phyloP scores from a whole-genome alignment of 2,113 vertebrate species.

The Lethenteron camtschaticum region DNA sequence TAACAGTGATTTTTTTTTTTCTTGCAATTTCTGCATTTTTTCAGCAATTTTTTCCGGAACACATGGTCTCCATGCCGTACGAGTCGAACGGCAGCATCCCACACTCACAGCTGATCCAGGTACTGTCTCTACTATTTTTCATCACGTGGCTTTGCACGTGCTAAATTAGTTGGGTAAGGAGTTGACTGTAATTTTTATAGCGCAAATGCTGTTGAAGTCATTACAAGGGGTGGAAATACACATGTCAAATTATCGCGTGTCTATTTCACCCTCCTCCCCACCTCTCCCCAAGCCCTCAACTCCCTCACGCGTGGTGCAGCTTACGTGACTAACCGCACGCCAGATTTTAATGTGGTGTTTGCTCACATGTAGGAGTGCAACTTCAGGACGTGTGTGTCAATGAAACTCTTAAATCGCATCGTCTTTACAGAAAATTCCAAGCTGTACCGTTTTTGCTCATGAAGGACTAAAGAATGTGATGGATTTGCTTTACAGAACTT shows the following conservation, averaged over 20 bases:
- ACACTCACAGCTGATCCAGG: constrained; percentile 76
- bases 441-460: too few relatives aligned
- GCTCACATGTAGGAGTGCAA: too few relatives aligned
- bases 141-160: not conserved
- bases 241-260: too few relatives aligned
- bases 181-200: constrained; percentile 8
- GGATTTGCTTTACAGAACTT: constrained; percentile 44
- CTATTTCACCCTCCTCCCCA: too few relatives aligned
- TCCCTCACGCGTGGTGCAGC: too few relatives aligned
- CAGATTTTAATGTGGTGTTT: too few relatives aligned
- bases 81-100: constrained; percentile 58
- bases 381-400: too few relatives aligned
- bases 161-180: constrained; percentile 7
- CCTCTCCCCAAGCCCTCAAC: too few relatives aligned
- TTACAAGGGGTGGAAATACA: not conserved
- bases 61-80: constrained; percentile 90
- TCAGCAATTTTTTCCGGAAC: constrained; percentile 91
- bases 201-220: constrained; percentile 4
- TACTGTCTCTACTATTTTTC: constrained; percentile 17
- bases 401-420: too few relatives aligned
- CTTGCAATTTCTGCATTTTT: constrained; percentile 9
- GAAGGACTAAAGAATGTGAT: not conserved
- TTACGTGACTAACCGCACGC: too few relatives aligned
- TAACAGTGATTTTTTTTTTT: constrained; percentile 1
- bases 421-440: too few relatives aligned